These are phyloP conservation scores for Octonoba sinensis DNA, from an alignment of 2,888 invertebrate species.

Conservation along the genomic window DNA sequence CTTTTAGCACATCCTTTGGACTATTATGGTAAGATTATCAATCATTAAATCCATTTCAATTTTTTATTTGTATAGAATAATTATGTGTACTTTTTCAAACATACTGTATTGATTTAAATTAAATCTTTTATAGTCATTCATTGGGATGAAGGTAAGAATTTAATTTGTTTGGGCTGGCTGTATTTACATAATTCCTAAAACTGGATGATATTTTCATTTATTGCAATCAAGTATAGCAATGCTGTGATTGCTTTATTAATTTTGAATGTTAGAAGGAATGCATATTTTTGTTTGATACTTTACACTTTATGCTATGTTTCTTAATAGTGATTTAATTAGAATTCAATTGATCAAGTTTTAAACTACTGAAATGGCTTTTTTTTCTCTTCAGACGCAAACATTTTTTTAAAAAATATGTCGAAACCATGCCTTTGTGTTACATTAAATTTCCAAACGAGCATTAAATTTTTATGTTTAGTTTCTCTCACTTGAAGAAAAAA, in stretches of 20 bases:
- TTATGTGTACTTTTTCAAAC: background rate
- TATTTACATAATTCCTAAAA: conserved; percentile 1
- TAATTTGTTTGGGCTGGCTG: background rate
- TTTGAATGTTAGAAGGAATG: background rate
- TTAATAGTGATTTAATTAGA: background rate
- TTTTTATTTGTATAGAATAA: conserved; percentile 34
- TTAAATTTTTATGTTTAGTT: no score
- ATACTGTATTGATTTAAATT: background rate
- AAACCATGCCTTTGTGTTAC: no score
- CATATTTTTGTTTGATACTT: background rate
- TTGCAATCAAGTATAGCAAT: conserved; percentile 4
- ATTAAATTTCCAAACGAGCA: no score
- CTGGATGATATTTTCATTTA: background rate
- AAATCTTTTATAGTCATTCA: conserved; percentile 65
- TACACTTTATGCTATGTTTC: background rate
- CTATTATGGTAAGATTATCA: conserved; percentile 91
- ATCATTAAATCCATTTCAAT: conserved; percentile 69
- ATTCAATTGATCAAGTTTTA: no score
- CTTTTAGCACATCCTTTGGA: conserved; percentile 91
- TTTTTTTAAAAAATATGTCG: no score
- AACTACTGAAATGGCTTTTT: no score
- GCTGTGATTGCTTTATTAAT: conserved; percentile 16
- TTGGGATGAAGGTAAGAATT: conserved; percentile 67
- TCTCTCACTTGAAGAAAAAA: no score
- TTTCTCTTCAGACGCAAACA: no score